Evolutionary conservation across 1,140 invertebrate genomes (phyloP), one percentile per base, ranked within the genome.

Genomic region (Pararge aegeria): DNA sequence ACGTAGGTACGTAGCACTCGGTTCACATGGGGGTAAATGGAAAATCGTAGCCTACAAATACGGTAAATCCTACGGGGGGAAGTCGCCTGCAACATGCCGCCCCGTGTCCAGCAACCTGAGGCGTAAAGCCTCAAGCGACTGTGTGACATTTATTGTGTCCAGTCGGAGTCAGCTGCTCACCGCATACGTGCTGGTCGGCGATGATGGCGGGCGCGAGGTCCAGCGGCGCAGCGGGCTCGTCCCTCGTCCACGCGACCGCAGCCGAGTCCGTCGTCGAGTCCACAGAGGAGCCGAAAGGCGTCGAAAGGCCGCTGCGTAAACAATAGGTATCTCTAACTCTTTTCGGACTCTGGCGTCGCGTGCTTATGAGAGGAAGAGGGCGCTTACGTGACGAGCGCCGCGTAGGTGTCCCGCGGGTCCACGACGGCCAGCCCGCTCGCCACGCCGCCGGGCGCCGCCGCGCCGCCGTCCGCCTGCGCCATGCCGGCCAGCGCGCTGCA

Each of bases 371-470:
- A 52, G n/a, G n/a, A 9, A 34, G 9, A 7, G 7, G 24, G 2
- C 24, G 24, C 38, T 16, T 83, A 96, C 94, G 92, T 93, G 58
- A 94, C 92, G 30, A 94, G 83, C 18, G 94, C 93, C 9, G 94
- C 93, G 80, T 95, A 95, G 18, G 93, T 90, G 74, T 95, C 95
- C 71, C 92, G 84, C 56, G 90, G 87, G 84, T 95, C 94, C 49
- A 94, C 92, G 51, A 92, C 92, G 42, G 93, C 92, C 12, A 95
- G 88, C 56, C 92, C 92, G 7, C 92, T 91, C 21, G 92, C 91
- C 51, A 89, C 69, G n/a, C 73, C 71, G 37, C 51, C 53, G 10
- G 69, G 67, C n/a, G n/a, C 55, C 3, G 30, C 60, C 42, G 55
- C 63, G 54, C 55, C 13, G 56, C 61, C 63, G 60, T 60, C 42